Conservation (phyloP, 2,797 vertebrate genomes). For the Ctenochaetus hawaiiensis region DNA sequence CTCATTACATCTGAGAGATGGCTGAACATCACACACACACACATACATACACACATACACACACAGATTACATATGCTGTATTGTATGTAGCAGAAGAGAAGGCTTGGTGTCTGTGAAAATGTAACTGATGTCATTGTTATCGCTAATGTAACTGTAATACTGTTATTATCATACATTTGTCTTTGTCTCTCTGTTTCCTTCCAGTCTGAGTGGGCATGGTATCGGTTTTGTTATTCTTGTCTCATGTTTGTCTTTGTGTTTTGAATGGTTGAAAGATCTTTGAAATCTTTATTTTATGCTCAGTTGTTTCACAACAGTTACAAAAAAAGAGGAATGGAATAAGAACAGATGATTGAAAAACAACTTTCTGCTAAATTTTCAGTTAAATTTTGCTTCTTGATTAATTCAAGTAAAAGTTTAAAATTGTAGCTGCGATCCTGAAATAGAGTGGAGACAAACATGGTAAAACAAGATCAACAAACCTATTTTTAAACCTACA, state of each 20-base stretch:
- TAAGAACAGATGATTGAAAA: too few relatives aligned
- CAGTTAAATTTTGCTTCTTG: background rate
- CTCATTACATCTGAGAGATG: constrained; percentile 37
- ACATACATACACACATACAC: background rate
- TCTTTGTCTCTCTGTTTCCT: background rate
- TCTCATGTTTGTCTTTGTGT: background rate
- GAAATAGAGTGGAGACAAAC: constrained; percentile 14
- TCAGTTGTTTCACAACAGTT: background rate
- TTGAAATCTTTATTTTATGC: background rate
- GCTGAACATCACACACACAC: background rate
- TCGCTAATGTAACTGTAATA: background rate
- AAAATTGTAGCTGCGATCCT: background rate
- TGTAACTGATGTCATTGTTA: background rate
- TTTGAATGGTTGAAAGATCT: too few relatives aligned
- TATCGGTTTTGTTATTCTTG: background rate
- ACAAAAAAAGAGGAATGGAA: background rate
- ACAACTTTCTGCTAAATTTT: background rate
- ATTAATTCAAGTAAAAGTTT: background rate
- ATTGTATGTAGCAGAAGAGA: background rate
- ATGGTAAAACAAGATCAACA: background rate
- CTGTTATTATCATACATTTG: background rate
- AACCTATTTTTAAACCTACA: constrained; percentile 8
- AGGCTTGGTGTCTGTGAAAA: background rate
- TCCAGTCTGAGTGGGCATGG: too few relatives aligned
- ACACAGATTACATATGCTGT: background rate